Conservation (phyloP, 2,888 invertebrate genomes). For the Teinopalpus imperialis region DNA sequence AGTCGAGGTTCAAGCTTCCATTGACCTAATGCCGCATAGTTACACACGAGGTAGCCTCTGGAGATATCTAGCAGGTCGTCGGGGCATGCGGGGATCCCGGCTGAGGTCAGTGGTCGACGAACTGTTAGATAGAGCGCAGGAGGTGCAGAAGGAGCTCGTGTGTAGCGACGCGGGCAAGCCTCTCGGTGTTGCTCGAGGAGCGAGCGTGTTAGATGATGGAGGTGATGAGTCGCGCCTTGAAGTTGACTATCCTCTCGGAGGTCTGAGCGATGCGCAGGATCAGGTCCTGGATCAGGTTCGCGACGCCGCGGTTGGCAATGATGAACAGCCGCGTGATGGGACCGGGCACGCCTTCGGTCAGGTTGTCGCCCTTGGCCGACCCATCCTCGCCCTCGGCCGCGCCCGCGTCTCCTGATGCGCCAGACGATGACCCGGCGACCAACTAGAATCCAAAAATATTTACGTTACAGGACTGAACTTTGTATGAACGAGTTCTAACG, state of each 20-base stretch:
- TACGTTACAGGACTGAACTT: not conserved
- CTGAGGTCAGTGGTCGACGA: not conserved
- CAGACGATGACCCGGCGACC: constrained; percentile 87
- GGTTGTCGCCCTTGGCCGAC: constrained; percentile 84
- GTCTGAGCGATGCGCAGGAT: constrained; percentile 94
- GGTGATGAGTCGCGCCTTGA: constrained; percentile 95
- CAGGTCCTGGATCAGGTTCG: constrained; percentile 93
- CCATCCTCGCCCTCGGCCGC: constrained; percentile 76
- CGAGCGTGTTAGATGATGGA: constrained; percentile 88
- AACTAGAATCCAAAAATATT: constrained; percentile 79
- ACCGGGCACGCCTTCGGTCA: constrained; percentile 92
- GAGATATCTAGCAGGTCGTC: not conserved
- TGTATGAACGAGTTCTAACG: too few species aligned
- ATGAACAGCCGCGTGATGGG: constrained; percentile 93
- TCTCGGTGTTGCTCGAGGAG: constrained; percentile 54
- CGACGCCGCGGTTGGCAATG: constrained; percentile 92
- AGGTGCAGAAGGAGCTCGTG: not conserved
- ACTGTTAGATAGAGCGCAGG: not conserved
- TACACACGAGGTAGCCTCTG: not conserved
- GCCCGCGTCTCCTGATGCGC: constrained; percentile 74
- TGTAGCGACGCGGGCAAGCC: constrained; percentile 30
- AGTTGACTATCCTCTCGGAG: constrained; percentile 95
- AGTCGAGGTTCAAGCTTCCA: constrained; percentile 8
- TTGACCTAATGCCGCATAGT: constrained; percentile 7
- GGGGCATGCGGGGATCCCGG: too few species aligned